Conservation (phyloP, 2,797 vertebrate genomes). For the Diplodus puntazzo region DNA sequence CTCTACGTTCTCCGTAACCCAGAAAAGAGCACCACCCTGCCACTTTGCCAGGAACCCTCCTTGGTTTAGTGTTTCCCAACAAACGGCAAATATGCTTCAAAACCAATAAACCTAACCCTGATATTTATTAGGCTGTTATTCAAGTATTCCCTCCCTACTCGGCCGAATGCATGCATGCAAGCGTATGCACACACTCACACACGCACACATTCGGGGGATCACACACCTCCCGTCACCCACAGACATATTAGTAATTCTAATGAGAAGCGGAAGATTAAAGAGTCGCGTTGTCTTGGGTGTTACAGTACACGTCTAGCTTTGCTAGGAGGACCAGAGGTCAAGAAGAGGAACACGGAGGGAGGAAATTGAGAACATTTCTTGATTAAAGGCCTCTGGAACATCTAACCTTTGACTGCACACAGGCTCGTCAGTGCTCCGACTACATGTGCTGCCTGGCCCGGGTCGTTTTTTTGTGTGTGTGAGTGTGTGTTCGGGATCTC, state of each 20-base stretch:
- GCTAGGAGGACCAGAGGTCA: constrained; percentile 79
- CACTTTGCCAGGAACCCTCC: constrained; percentile 86
- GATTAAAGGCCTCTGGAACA: constrained; percentile 86
- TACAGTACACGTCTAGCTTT: constrained; percentile 84
- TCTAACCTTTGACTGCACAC: constrained; percentile 85
- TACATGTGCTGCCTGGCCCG: constrained; percentile 49
- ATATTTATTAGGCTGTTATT: constrained; percentile 89
- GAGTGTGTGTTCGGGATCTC: constrained; percentile 41
- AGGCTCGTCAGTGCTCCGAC: constrained; percentile 58
- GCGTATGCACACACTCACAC: constrained; percentile 53
- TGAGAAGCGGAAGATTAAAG: constrained; percentile 86
- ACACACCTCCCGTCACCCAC: constrained; percentile 71
- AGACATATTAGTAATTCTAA: constrained; percentile 87
- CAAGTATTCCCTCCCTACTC: constrained; percentile 80
- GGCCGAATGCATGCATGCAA: constrained; percentile 61
- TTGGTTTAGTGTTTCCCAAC: constrained; percentile 87
- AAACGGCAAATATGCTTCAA: constrained; percentile 87
- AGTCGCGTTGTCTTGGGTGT: constrained; percentile 75
- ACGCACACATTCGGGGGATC: constrained; percentile 43
- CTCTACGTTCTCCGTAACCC: constrained; percentile 83
- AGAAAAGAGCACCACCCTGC: constrained; percentile 86
- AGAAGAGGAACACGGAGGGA: constrained; percentile 76
- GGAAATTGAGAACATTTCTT: constrained; percentile 86
- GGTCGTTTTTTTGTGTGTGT: constrained; percentile 28
- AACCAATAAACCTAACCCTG: constrained; percentile 86